phyloP scores from a whole-genome alignment of 2,113 vertebrate genomes.

The Etheostoma cragini region DNA sequence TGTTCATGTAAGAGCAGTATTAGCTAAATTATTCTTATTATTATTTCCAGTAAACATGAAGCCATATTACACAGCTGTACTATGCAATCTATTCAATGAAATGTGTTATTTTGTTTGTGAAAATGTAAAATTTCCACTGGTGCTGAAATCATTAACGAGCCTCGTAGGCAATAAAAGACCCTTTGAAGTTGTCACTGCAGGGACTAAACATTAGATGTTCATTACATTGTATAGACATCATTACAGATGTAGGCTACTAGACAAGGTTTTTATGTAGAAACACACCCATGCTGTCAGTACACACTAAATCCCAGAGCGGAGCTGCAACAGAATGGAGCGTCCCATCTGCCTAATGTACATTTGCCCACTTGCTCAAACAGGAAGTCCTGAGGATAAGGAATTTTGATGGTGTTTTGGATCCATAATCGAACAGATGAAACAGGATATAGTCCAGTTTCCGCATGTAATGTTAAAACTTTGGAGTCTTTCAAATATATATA shows the following conservation, averaged over 20 bases:
- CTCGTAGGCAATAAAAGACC: neutral
- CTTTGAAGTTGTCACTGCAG: slow-evolving; percentile 11
- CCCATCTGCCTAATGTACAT: slow-evolving; percentile 4
- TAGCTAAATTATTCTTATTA: neutral
- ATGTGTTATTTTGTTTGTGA: neutral
- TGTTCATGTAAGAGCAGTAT: slow-evolving; percentile 8
- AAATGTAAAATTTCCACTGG: neutral
- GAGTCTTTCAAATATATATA: neutral
- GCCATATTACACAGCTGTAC: neutral
- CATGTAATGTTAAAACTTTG: neutral
- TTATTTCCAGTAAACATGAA: slow-evolving; percentile 5
- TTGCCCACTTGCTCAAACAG: slow-evolving; percentile 42
- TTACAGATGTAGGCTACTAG: slow-evolving; percentile 30
- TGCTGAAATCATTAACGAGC: neutral
- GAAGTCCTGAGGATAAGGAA: slow-evolving; percentile 3
- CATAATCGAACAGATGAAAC: slow-evolving; percentile 16
- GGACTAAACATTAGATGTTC: slow-evolving; percentile 20
- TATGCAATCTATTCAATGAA: neutral
- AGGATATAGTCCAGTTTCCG: neutral
- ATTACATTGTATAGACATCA: slow-evolving; percentile 14
- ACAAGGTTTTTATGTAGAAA: slow-evolving; percentile 8
- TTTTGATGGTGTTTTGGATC: neutral
- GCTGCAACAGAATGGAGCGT: slow-evolving; percentile 8
- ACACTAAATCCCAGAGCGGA: slow-evolving; percentile 10
- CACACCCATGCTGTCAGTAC: slow-evolving; percentile 9